Percentiles rank a stretch among this genome's conserved stretches.
phyloP scores from a whole-genome alignment of 2,888 invertebrate genomes.

The Odontocolon sp. region DNA sequence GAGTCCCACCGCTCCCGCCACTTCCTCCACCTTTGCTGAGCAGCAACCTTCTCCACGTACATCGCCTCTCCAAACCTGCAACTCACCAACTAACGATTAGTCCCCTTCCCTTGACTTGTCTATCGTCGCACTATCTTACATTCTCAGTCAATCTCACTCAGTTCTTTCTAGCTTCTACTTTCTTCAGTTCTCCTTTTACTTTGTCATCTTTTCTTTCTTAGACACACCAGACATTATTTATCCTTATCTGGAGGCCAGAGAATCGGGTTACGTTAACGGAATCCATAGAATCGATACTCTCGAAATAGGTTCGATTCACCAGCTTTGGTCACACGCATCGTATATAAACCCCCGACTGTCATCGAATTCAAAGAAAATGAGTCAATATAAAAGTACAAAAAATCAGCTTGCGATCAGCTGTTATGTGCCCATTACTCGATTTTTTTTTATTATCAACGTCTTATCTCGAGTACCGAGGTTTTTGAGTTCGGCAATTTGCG shows the following conservation, averaged over 20 bases:
- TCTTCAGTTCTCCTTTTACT: not conserved
- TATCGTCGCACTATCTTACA: not conserved
- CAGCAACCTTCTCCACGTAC: slow-evolving; percentile 89
- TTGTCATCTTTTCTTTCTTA: slow-evolving; percentile 10
- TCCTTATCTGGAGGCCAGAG: not conserved
- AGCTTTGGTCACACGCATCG: no score
- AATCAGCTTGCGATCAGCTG: no score
- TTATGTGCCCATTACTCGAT: no score
- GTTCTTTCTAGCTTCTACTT: not conserved
- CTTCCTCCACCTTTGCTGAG: slow-evolving; percentile 75
- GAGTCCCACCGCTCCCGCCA: slow-evolving; percentile 79
- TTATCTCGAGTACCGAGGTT: slow-evolving; percentile 20
- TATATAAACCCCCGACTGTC: no score
- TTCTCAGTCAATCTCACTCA: not conserved
- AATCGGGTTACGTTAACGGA: not conserved
- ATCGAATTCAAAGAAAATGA: not conserved
- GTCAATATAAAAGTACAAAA: no score
- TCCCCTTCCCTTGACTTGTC: not conserved
- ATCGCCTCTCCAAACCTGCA: slow-evolving; percentile 85
- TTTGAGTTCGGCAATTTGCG: not conserved
- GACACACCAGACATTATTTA: slow-evolving; percentile 1
- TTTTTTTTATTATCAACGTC: not conserved
- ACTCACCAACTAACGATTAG: slow-evolving; percentile 41
- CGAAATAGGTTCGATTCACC: not conserved
- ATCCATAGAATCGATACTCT: not conserved